Conservation (phyloP, 2,888 invertebrate species). For the Lobophora halterata region DNA sequence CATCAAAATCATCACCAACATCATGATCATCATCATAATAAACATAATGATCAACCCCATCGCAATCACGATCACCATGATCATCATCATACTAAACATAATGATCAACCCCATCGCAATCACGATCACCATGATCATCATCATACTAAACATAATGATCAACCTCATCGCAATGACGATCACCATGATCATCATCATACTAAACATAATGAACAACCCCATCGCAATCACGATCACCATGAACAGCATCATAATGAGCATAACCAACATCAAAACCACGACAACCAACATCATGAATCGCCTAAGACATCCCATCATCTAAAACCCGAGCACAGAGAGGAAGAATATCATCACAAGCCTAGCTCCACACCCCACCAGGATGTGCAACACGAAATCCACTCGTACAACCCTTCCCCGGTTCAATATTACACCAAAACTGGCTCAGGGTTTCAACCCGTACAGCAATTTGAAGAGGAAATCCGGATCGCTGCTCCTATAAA, state of each 20-base stretch:
- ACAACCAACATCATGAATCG: conserved; percentile 21
- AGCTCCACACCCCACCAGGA: conserved; percentile 25
- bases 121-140: conserved; percentile 7
- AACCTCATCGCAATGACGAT: conserved; percentile 10
- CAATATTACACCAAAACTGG: conserved; percentile 19
- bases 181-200: conserved; percentile 10
- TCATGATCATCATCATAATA: conserved; percentile 4
- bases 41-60: conserved; percentile 22
- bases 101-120: conserved; percentile 18
- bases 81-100: conserved; percentile 8
- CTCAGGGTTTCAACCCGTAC: conserved; percentile 42
- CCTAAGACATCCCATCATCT: conserved; percentile 24
- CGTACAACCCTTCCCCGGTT: conserved; percentile 24
- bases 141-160: conserved; percentile 19
- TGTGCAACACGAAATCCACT: conserved; percentile 17
- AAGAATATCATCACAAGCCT: conserved; percentile 26
- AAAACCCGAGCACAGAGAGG: conserved; percentile 31
- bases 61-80: conserved; percentile 9
- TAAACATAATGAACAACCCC: conserved; percentile 5
- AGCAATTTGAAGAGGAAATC: conserved; percentile 60
- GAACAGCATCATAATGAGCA: conserved; percentile 1
- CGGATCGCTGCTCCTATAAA: conserved; percentile 48
- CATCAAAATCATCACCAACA: conserved; percentile 15
- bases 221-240: conserved; percentile 4
- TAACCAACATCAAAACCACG: conserved; percentile 5